Percentiles rank a stretch among this genome's conserved stretches.
phyloP scores from a whole-genome alignment of 2,888 invertebrate species.

The Callosobruchus maculatus region DNA sequence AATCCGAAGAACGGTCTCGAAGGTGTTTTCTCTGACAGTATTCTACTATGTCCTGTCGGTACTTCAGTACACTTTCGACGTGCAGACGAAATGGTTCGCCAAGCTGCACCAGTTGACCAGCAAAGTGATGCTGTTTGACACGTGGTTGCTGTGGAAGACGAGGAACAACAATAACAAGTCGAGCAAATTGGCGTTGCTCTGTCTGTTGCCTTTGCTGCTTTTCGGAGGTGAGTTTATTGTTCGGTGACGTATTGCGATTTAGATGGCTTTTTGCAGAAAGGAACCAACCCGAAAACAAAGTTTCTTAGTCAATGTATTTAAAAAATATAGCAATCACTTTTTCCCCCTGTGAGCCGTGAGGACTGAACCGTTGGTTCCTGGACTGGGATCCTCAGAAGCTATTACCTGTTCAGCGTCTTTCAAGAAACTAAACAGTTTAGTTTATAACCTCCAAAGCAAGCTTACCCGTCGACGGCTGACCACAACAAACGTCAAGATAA shows the following conservation, averaged over 20 bases:
- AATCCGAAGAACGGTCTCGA: constrained; percentile 12
- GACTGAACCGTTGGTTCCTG: too few species aligned
- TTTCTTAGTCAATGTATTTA: too few species aligned
- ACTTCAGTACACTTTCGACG: constrained; percentile 27
- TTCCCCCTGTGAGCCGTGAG: too few species aligned
- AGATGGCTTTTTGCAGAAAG: too few species aligned
- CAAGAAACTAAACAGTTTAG: too few species aligned
- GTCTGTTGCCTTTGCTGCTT: constrained; percentile 55
- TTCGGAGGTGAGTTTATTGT: constrained; percentile 53
- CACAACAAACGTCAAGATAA: too few species aligned
- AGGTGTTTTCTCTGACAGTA: constrained; percentile 21
- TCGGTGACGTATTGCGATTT: neutral
- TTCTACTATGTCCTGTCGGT: constrained; percentile 25
- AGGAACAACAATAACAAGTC: constrained; percentile 25
- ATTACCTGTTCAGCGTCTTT: too few species aligned
- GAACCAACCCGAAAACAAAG: too few species aligned
- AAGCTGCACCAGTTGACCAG: constrained; percentile 39
- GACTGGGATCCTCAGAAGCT: too few species aligned
- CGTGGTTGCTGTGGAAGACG: constrained; percentile 41
- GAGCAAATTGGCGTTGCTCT: constrained; percentile 37
- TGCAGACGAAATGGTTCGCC: constrained; percentile 33
- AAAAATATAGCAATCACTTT: too few species aligned
- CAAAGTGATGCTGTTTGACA: constrained; percentile 45
- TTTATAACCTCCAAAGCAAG: too few species aligned
- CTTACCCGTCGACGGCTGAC: too few species aligned